Base-by-base conservation (phyloP, 2,113 vertebrate species). In the Austrofundulus limnaeus region DNA sequence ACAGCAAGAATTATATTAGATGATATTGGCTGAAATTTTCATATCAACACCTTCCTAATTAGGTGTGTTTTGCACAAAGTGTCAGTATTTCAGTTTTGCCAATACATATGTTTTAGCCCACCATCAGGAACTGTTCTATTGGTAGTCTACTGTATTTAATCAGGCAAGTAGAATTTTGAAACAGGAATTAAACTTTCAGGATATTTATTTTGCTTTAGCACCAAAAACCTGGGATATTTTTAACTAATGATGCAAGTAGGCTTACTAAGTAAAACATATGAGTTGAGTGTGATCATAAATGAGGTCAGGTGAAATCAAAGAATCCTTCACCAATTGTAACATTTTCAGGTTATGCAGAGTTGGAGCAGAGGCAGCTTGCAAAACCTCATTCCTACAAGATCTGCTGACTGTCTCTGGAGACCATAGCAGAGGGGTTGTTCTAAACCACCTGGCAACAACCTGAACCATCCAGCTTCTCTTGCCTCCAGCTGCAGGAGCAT, bases 371-470 rank as follows among this genome's bases (percentile, higher is more conserved):
- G 46, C 46, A n/a, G 20, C 57, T 56, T 45, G 19, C 47, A 55
- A 38, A 63, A n/a, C 14, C 24, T 17, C 37, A 28, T 34, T n/a
- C 25, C 20, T 14, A 41, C 5, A 7, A 21, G 47, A 39, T 1
- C n/a, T n/a, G 15, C 20, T n/a, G 19, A 53, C 28, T 61, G 43
- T 15, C 50, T 47, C 28, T 8, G 64, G 37, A 51, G 23, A 57
- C 54, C 17, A 66, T 51, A 64, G 24, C 59, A 75, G 70, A 2
- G 15, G 2, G 58, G 64, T 42, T 47, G 50, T 54, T 55, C 4
- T 12, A 63, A 46, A 48, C 37, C 45, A 63, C 66, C 76, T 50
- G 70, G 57, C 68, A 77, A 80, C 76, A 75, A 45, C 34, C 0
- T 4, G 42, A 14, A 31, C 51, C 34, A 43, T 24, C 14, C 37